Evolutionary conservation across 2,888 invertebrate species (phyloP), one percentile per base, ranked within the genome.

Genomic region (Pterobdella sp.): DNA sequence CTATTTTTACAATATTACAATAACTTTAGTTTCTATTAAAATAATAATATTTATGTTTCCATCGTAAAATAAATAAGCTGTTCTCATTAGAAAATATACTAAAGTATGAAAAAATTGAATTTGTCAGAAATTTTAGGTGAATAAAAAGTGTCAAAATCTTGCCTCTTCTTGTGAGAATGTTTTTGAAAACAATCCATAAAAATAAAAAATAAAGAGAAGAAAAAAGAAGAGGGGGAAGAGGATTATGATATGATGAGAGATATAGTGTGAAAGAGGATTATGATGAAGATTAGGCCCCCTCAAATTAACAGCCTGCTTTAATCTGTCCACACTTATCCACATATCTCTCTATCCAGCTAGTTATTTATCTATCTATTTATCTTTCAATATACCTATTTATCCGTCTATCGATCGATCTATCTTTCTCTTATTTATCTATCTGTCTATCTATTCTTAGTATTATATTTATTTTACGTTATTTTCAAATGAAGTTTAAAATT

Each of bases 381-480:
- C 60, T 56, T 26, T 56, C n/a, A 26, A 56, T 56, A 7, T 22
- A 56, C 26, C n/a, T 56, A 14, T 56, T n/a, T 26, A 56, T 18
- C 60, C n/a, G 4, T 56, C 60, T 26, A 42, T 42, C 49, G 7
- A 42, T 42, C 49, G 7, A 42, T 42, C 49, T 22, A 42, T 42
- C 49, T 22, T 56, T 18, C 60, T n/a, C 18, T 4, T 3, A 56
- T 56, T n/a, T 26, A 56, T 26, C n/a, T 26, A 56, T 56, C n/a
- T 26, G 26, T 56, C 60, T n/a, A 56, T 56, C 60, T 26, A 56
- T 56, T n/a, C 60, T 26, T 42, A n/a, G n/a, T n/a, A n/a, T n/a
- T n/a, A n/a, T n/a, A n/a, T n/a, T n/a, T n/a, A n/a, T n/a, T n/a
- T n/a, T n/a, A n/a, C n/a, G n/a, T n/a, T n/a, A n/a, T n/a, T n/a